These are phyloP conservation scores for Ormyrus rosae DNA, from an alignment of 2,888 invertebrate species.

Conservation along the genomic window DNA sequence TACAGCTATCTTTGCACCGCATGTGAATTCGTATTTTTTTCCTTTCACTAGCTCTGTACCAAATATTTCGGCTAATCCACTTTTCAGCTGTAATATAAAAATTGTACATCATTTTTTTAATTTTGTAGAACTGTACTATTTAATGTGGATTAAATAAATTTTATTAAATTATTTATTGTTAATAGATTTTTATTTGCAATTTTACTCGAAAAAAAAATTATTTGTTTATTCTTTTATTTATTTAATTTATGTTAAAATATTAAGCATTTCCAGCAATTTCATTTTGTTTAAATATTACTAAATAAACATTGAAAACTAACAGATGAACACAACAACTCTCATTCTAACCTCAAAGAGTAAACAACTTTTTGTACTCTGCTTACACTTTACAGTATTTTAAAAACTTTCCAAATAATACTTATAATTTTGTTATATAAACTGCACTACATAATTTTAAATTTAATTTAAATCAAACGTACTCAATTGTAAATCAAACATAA, in stretches of 20 bases:
- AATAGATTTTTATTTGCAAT: neutral
- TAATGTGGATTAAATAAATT: neutral
- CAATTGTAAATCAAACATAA: constrained; percentile 8
- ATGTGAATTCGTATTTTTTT: constrained; percentile 91
- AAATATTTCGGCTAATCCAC: constrained; percentile 96
- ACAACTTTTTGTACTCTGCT: no score
- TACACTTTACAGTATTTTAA: no score
- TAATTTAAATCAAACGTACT: neutral
- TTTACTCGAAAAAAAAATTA: neutral
- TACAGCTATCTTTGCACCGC: constrained; percentile 95
- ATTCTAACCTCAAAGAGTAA: no score
- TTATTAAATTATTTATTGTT: neutral
- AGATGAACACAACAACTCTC: no score
- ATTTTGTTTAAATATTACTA: no score
- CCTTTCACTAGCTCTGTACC: constrained; percentile 96
- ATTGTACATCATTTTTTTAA: no score
- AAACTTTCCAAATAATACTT: no score
- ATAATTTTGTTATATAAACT: neutral
- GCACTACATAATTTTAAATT: neutral
- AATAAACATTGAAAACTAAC: no score
- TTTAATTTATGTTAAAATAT: neutral
- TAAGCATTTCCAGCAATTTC: no score
- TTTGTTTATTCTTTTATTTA: neutral
- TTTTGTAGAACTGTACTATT: no score
- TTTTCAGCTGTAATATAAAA: constrained; percentile 82